Conservation (phyloP, 2,888 invertebrate species). For the Laspeyria flexula region DNA sequence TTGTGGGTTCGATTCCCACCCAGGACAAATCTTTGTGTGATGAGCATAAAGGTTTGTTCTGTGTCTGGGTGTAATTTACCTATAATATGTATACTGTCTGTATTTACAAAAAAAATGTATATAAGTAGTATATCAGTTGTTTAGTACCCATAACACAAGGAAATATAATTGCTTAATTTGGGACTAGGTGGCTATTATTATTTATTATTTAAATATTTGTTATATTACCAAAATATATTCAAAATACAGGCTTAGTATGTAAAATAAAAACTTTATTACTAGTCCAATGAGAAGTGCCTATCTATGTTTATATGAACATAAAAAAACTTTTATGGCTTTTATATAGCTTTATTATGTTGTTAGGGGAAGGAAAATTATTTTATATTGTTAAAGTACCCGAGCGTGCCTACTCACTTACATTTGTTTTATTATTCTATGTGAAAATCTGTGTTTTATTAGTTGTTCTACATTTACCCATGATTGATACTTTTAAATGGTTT, state of each 20-base stretch:
- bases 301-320: conserved; percentile 43
- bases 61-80: no score
- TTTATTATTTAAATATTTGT: conserved; percentile 23
- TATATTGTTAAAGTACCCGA: conserved; percentile 7
- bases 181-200: no score
- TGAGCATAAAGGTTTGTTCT: no score
- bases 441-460: not conserved
- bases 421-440: conserved; percentile 8
- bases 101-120: no score
- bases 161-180: no score
- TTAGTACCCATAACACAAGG: no score
- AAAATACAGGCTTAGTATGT: conserved; percentile 41
- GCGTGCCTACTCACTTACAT: conserved; percentile 2
- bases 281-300: conserved; percentile 36
- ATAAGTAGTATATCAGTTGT: no score
- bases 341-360: conserved; percentile 39
- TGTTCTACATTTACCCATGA: no score
- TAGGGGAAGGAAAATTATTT: conserved; percentile 18
- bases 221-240: conserved; percentile 27
- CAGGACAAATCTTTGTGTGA: no score
- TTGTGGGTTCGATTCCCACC: no score
- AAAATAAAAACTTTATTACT: conserved; percentile 46
- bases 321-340: conserved; percentile 40
- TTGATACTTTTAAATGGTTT: no score
- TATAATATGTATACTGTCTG: no score